phyloP scores from a whole-genome alignment of 2,888 invertebrate genomes.

The Eudemis profundana region DNA sequence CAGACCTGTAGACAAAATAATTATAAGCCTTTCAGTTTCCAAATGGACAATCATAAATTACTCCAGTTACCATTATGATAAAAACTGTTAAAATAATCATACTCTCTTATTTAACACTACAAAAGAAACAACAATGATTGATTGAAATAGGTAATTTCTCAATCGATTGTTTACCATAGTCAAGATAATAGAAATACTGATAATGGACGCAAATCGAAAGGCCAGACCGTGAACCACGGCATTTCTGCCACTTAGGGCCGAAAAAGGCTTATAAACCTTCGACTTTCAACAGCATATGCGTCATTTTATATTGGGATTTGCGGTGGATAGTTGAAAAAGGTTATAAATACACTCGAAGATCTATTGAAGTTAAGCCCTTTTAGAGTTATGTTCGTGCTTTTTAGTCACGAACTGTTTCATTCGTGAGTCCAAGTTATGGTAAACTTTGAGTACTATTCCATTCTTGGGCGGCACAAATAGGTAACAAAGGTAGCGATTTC shows the following conservation, averaged over 20 bases:
- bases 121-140: neutral
- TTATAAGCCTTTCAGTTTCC: too few relatives aligned
- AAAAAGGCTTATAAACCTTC: constrained; percentile 11
- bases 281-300: constrained; percentile 1
- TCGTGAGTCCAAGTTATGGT: constrained; percentile 29
- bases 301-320: neutral
- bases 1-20: too few relatives aligned
- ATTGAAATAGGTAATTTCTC: constrained; percentile 29
- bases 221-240: constrained; percentile 39
- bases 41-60: too few relatives aligned
- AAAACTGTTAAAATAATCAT: constrained; percentile 2
- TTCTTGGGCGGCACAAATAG: constrained; percentile 5
- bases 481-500: constrained; percentile 6
- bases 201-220: constrained; percentile 35
- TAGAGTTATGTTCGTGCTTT: neutral
- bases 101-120: constrained; percentile 1
- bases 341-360: neutral
- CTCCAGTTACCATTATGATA: neutral
- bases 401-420: constrained; percentile 16
- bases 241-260: constrained; percentile 10
- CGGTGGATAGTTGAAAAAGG: neutral
- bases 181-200: constrained; percentile 28
- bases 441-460: constrained; percentile 22
- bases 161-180: constrained; percentile 28
- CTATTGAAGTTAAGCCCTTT: neutral